Evolutionary conservation across 2,797 vertebrate genomes (phyloP).

Genomic region (Atherinosoma microstoma): DNA sequence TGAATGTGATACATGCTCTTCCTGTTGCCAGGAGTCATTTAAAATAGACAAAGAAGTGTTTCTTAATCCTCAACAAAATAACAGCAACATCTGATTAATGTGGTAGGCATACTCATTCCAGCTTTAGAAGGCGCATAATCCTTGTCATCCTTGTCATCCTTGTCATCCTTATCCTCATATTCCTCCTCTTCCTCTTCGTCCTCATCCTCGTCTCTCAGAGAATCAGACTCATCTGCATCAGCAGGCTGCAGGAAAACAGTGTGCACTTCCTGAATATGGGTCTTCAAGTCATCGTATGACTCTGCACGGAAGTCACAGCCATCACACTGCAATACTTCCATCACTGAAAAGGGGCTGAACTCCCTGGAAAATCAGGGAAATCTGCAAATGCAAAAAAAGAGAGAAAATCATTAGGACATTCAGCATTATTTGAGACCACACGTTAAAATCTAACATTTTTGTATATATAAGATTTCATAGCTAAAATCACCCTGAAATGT

Average conservation of each 20-base stretch:
- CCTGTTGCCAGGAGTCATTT: constrained; percentile 2
- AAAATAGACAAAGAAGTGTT: constrained; percentile 24
- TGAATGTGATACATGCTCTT: constrained; percentile 20
- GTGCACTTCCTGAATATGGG: constrained; percentile 98
- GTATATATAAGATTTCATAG: not conserved
- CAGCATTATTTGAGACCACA: not conserved
- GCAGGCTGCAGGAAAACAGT: constrained; percentile 97
- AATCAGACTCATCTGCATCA: constrained; percentile 92
- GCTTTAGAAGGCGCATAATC: constrained; percentile 71
- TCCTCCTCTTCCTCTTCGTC: constrained; percentile 79
- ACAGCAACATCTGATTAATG: constrained; percentile 47
- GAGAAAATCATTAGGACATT: constrained; percentile 19
- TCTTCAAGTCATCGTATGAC: constrained; percentile 95
- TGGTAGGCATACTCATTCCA: constrained; percentile 73
- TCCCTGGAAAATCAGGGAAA: constrained; percentile 94
- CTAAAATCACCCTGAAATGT: constrained; percentile 10
- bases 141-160: constrained; percentile 68
- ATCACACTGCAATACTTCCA: constrained; percentile 99
- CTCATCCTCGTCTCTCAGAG: constrained; percentile 89
- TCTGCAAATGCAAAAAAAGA: constrained; percentile 68
- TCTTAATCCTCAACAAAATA: constrained; percentile 54
- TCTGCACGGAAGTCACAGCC: constrained; percentile 98
- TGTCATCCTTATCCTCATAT: constrained; percentile 66
- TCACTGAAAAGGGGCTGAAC: constrained; percentile 78
- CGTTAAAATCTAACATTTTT: not conserved